Base-by-base conservation (phyloP, 2,113 vertebrate genomes). In the Vicugna pacos region DNA sequence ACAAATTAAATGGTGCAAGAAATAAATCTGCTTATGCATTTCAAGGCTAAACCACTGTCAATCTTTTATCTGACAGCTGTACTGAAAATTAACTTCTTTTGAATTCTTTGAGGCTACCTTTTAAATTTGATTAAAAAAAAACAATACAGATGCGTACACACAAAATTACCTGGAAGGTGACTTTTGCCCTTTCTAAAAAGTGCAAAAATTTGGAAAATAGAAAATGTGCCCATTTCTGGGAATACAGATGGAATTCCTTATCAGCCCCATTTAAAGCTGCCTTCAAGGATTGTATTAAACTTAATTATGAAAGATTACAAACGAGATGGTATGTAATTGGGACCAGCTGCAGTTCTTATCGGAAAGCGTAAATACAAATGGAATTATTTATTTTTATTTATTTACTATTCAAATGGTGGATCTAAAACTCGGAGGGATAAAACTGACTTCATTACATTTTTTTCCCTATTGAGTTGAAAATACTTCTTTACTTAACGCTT, bases 271-370 rank as follows among this genome's bases (percentile, higher is more conserved):
- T 97, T 97, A 95, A 98, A 98, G 84, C 92, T 92, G 92, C 92
- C 95, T 96, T 98, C 94, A 96, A 97, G 96, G 92, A 97, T 72
- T 97, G 88, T 97, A 95, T 97, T 95, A 97, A 98, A 98, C 95
- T 97, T 98, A 97, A 97, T 97, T 96, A 97, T 98, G 97, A 98
- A 97, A 97, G 95, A 98, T 97, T 97, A 97, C 95, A 96, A 97
- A 97, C 1, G 92, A 98, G 97, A 98, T 85, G 96, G 96, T 94
- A 52, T 95, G 92, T 98, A 98, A 98, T 97, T 96, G 92, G 96
- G 81, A 98, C 92, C 98, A 98, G 98, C 98, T 98, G 97, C 96
- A 98, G 83, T 95, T 88, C 32, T 1, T 93, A 97, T 79, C 70
- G 95, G 95, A 97, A 96, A 97, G 96, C 92, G 90, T 91, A 97